Percentiles rank a stretch among this genome's conserved stretches.
Conservation (phyloP, 2,113 vertebrate genomes). For the Propithecus coquereli region DNA sequence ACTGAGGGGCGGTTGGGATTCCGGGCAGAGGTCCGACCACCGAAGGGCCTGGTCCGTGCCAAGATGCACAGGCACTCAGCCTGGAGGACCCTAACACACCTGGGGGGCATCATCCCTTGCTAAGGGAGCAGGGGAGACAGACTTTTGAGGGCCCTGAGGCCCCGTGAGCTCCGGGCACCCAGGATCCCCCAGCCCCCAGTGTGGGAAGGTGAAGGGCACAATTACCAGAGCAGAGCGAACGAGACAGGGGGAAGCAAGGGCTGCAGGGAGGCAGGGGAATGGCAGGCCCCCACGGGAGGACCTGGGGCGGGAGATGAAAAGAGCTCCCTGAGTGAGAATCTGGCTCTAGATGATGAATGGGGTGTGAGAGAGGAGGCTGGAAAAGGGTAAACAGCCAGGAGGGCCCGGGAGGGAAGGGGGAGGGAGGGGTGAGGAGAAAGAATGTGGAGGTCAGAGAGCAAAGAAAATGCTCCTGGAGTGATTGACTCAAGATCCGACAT, state of each 20-base stretch:
- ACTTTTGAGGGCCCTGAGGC: background rate
- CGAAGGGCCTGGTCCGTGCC: background rate
- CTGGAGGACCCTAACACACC: background rate
- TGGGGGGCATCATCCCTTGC: background rate
- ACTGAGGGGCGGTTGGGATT: background rate
- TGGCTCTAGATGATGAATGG: constrained; percentile 62
- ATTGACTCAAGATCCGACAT: constrained; percentile 21
- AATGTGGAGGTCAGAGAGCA: constrained; percentile 69
- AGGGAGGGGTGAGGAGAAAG: constrained; percentile 35
- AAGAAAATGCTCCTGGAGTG: constrained; percentile 23
- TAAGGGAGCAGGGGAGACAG: background rate
- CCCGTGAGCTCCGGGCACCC: background rate
- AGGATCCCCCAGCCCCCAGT: background rate
- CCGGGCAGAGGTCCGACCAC: background rate
- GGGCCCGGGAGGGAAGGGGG: background rate
- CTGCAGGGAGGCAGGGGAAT: background rate
- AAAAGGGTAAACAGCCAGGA: constrained; percentile 67
- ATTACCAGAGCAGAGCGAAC: background rate
- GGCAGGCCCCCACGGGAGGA: background rate
- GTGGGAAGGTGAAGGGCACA: background rate
- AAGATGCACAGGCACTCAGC: accelerated
- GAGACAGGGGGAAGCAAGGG: constrained; percentile 26
- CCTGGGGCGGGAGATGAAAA: constrained; percentile 51
- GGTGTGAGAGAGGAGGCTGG: constrained; percentile 61
- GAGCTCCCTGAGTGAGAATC: constrained; percentile 43